Percentiles rank a stretch among this genome's conserved stretches.
These are phyloP conservation scores for Hypothenemus hampei DNA, from an alignment of 1,140 invertebrate genomes.

Conservation along the genomic window DNA sequence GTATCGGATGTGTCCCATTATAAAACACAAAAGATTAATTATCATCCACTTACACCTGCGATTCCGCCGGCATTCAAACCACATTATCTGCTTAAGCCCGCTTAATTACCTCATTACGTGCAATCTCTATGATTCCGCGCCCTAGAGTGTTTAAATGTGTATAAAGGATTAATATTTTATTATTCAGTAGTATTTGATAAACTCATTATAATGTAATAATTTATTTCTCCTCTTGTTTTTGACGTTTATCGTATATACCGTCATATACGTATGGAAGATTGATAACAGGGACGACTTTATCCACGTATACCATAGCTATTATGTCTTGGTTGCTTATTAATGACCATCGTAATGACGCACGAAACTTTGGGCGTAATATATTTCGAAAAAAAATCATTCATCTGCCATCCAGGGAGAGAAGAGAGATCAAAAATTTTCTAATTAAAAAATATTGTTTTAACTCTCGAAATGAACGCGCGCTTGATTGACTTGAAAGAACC, in stretches of 20 bases:
- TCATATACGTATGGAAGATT: too few species aligned
- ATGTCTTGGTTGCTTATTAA: slow-evolving; percentile 14
- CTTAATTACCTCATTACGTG: slow-evolving; percentile 15
- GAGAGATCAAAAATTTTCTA: slow-evolving; percentile 21
- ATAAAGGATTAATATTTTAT: too few species aligned
- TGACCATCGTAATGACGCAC: slow-evolving; percentile 11
- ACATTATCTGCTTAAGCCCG: slow-evolving; percentile 18
- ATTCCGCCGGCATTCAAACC: slow-evolving; percentile 15
- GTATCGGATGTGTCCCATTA: slow-evolving; percentile 18
- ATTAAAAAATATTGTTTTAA: slow-evolving; percentile 26
- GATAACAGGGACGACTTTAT: too few species aligned
- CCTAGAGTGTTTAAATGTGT: too few species aligned
- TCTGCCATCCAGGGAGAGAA: slow-evolving; percentile 19
- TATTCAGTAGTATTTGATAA: too few species aligned
- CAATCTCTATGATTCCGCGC: too few species aligned
- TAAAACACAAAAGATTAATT: slow-evolving; percentile 25
- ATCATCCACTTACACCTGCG: slow-evolving; percentile 24
- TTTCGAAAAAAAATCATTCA: slow-evolving; percentile 23
- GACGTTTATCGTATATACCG: too few species aligned
- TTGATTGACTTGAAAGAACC: slow-evolving; percentile 22
- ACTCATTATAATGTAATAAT: too few species aligned
- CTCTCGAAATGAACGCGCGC: slow-evolving; percentile 13
- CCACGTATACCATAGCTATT: too few species aligned
- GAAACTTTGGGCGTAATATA: slow-evolving; percentile 12
- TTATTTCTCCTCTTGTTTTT: too few species aligned